These are phyloP conservation scores for Beris morrisii DNA, from an alignment of 2,888 invertebrate genomes.

Conservation along the genomic window DNA sequence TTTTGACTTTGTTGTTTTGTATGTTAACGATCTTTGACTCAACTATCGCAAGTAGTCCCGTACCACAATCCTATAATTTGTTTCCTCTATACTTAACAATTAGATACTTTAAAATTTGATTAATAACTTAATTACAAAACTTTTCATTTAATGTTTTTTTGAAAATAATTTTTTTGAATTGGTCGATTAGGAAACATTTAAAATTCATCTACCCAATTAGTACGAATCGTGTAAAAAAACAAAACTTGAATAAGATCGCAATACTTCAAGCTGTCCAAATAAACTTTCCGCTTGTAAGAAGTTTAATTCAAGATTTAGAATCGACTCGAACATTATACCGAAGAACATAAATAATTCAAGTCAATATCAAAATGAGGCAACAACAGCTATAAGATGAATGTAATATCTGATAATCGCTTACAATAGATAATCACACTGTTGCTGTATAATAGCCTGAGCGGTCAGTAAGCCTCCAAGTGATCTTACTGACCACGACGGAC, in stretches of 20 bases:
- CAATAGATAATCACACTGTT: conserved; percentile 28
- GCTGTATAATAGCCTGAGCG: conserved; percentile 5
- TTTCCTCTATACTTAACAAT: background rate
- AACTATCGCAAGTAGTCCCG: too few species aligned
- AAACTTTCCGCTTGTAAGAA: background rate
- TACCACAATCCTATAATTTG: too few species aligned
- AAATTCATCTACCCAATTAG: conserved; percentile 24
- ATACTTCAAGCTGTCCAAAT: too few species aligned
- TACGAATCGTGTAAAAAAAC: conserved; percentile 12
- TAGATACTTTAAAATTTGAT: conserved; percentile 1
- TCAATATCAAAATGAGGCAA: conserved; percentile 4
- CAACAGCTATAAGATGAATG: conserved; percentile 17
- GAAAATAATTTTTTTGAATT: conserved; percentile 24
- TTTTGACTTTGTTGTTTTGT: too few species aligned
- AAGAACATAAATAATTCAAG: conserved; percentile 15
- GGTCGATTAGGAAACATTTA: conserved; percentile 17
- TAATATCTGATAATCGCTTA: conserved; percentile 20
- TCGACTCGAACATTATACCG: background rate
- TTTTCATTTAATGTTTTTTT: conserved; percentile 15
- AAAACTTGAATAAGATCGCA: too few species aligned
- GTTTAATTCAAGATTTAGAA: background rate
- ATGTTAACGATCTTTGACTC: too few species aligned
- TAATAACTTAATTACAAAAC: conserved; percentile 28
- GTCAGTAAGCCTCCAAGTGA: conserved; percentile 17
- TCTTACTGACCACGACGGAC: conserved; percentile 24